Base-by-base conservation (phyloP, 2,888 invertebrate genomes). In the Spatulosminthurus flaviceps region DNA sequence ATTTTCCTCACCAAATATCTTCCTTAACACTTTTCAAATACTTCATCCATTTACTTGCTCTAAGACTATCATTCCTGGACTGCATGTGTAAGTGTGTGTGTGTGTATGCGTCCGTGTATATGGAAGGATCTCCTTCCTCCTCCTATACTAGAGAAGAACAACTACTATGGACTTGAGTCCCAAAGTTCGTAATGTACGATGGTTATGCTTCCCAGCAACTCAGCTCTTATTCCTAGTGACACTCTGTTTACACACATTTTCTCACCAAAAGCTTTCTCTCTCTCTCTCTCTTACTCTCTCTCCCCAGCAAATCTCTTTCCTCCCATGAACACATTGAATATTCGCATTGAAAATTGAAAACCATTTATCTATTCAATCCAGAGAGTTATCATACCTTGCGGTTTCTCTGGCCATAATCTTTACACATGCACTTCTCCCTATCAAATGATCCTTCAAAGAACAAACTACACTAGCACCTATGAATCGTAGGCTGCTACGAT, bases 291-390 rank as follows among this genome's bases (percentile, higher is more conserved):
- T n/a, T n/a, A n/a, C n/a, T n/a, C n/a, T n/a, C n/a, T n/a, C n/a
- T n/a, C n/a, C 70, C 71, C 71, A 74, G 34, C 28, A 64, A 74
- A 74, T 60, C 74, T 74, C 73, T 73, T 42, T 42, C 61, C 74
- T 34, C 29, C 64, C 51, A 26, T 29, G 41, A 74, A 74, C 74
- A 74, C 64, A 74, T 74, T 74, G 74, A 61, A 74, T 60, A 70
- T 70, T 70, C 70, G 29, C 70, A 70, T 70, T 70, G 70, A 70
- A 70, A 70, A 70, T 70, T 70, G 34, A 70, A 70, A 70, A 70
- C 70, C 70, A 70, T 70, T 70, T 70, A 70, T 70, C 70, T 70
- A 24, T 22, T 70, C 70, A 4, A 34, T 22, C 70, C 70, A 70
- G 41, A 41, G 34, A 70, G 41, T 70, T 69, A 28, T 69, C 34